Evolutionary conservation across 2,113 vertebrate species (phyloP).

Genomic region (Bambusicola thoracicus): DNA sequence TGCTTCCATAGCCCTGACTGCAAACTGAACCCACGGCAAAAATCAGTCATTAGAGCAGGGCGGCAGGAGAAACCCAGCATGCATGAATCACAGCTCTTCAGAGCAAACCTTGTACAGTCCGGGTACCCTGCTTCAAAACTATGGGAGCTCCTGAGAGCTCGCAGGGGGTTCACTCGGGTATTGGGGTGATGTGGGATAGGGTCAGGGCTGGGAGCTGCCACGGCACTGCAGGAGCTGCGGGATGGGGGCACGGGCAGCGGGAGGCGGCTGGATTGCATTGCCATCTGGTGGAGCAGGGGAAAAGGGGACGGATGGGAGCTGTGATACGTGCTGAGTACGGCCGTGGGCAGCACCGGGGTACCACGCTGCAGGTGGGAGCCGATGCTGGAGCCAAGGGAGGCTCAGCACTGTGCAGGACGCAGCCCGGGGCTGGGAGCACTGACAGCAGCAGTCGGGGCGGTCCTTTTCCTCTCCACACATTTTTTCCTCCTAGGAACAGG

Average conservation of each 20-base stretch:
- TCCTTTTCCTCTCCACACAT: neutral
- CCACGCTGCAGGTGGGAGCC: neutral
- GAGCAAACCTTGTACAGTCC: slow-evolving; percentile 1
- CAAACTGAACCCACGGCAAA: slow-evolving; percentile 41
- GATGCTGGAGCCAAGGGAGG: neutral
- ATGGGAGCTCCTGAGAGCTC: neutral
- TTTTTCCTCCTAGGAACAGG: neutral
- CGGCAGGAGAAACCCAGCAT: slow-evolving; percentile 12
- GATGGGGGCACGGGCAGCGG: neutral
- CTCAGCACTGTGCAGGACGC: no score
- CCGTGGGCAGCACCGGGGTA: no score
- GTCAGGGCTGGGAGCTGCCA: no score
- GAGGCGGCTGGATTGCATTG: slow-evolving; percentile 43
- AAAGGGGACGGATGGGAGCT: neutral
- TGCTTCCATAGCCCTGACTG: slow-evolving; percentile 11
- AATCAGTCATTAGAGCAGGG: neutral
- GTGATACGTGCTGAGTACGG: neutral
- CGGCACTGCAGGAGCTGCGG: no score
- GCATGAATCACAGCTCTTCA: slow-evolving; percentile 41
- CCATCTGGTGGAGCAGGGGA: slow-evolving; percentile 66
- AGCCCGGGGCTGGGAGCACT: neutral
- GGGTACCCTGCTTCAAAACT: slow-evolving; percentile 14
- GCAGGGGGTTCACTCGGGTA: neutral
- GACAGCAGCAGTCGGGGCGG: neutral
- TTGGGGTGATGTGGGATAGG: no score